Evolutionary conservation across 92 coral and sea anemone species (phyloP).

Genomic region (Palythoa grandis): DNA sequence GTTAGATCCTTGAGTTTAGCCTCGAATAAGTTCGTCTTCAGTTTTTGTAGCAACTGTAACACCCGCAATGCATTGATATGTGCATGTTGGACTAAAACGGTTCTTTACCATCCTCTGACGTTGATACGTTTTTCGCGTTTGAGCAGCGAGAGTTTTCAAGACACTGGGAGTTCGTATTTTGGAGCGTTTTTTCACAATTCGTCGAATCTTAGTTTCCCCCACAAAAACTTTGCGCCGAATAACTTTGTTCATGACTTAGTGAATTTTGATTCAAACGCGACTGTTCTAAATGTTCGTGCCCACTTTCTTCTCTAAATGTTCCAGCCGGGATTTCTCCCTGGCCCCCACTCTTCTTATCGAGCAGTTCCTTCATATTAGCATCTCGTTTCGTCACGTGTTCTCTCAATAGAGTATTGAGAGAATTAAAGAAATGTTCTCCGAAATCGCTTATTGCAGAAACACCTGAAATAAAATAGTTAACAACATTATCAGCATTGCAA

Average conservation of each 20-base stretch:
- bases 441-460: constrained; percentile 26
- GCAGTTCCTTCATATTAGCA: constrained; percentile 34
- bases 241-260: neutral
- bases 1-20: neutral
- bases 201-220: neutral
- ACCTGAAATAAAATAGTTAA: neutral
- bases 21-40: neutral
- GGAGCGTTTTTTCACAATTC: neutral
- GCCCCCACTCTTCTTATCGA: constrained; percentile 16
- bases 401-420: constrained; percentile 17
- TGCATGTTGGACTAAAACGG: neutral
- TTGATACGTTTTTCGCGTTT: neutral
- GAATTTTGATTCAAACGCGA: neutral
- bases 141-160: neutral
- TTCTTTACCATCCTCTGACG: neutral
- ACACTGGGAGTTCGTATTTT: neutral
- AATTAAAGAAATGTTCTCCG: constrained; percentile 38
- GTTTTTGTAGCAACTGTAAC: neutral
- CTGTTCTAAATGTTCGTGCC: neutral
- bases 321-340: neutral
- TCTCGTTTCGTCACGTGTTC: constrained; percentile 41
- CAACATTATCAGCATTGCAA: neutral
- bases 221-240: neutral
- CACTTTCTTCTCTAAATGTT: neutral
- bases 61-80: neutral